Conservation (phyloP, 2,797 vertebrate species). For the Enteromius radiatus region DNA sequence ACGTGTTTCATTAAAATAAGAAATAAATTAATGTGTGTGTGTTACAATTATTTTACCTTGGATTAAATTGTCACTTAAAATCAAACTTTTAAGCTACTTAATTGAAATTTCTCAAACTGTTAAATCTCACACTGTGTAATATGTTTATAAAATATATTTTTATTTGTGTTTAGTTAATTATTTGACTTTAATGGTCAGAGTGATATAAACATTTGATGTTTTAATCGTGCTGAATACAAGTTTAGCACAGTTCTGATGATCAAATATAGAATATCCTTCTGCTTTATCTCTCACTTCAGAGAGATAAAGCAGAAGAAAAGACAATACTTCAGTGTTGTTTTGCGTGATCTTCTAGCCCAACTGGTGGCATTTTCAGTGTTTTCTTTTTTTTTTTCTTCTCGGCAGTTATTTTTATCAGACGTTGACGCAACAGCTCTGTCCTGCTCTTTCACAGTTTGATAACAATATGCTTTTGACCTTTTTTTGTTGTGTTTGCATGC, state of each 20-base stretch:
- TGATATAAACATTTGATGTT: not conserved
- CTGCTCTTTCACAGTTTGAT: slow-evolving; percentile 57
- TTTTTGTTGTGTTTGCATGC: slow-evolving; percentile 72
- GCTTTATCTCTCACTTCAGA: not conserved
- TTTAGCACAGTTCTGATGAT: not conserved
- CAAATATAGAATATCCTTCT: not conserved
- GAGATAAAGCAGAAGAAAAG: slow-evolving; percentile 1
- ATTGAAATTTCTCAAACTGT: not conserved
- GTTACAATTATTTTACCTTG: not conserved
- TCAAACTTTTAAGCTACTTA: not conserved
- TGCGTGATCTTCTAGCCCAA: slow-evolving; percentile 36
- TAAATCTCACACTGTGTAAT: not conserved
- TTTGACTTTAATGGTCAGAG: not conserved
- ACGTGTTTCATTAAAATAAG: not conserved
- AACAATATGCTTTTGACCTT: slow-evolving; percentile 74
- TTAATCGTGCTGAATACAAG: not conserved
- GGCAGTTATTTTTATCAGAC: slow-evolving; percentile 56
- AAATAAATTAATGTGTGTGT: not conserved
- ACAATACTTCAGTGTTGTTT: slow-evolving; percentile 24
- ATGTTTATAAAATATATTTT: not conserved
- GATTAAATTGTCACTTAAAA: not conserved
- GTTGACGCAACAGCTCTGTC: slow-evolving; percentile 53
- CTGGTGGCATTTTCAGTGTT: slow-evolving; percentile 14
- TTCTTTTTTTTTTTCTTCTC: slow-evolving; percentile 13
- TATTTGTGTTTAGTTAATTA: not conserved